phyloP scores from a whole-genome alignment of 1,140 invertebrate species.

The Onthophagus taurus region DNA sequence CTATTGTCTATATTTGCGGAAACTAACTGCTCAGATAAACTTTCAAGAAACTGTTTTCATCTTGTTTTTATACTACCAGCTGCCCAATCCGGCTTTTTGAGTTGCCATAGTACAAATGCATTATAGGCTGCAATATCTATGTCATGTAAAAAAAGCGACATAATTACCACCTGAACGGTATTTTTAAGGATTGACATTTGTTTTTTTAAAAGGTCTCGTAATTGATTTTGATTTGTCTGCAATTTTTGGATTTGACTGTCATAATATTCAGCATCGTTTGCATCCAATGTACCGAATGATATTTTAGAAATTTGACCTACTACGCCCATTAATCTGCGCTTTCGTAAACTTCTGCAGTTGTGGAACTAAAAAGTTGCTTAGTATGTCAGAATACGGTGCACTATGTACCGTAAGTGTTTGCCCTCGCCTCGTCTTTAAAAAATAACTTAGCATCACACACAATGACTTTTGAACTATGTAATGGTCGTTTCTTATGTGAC shows the following conservation, averaged over 20 bases:
- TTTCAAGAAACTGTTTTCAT: no score
- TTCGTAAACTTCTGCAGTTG: no score
- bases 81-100: no score
- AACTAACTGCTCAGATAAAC: no score
- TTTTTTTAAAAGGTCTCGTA: conserved; percentile 17
- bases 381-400: conserved; percentile 25
- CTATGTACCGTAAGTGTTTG: conserved; percentile 25
- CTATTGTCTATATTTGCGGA: no score
- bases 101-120: no score
- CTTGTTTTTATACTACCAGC: no score
- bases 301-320: conserved; percentile 12
- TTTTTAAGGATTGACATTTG: conserved; percentile 17
- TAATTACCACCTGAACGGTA: no score
- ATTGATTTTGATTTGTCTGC: conserved; percentile 16
- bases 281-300: conserved; percentile 19
- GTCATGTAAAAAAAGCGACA: no score
- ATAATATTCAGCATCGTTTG: conserved; percentile 21
- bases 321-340: not conserved
- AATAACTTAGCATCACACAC: conserved; percentile 12
- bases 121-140: no score
- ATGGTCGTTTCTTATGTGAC: not conserved
- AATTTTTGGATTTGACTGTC: conserved; percentile 18
- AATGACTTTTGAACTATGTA: conserved; percentile 14
- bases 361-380: conserved; percentile 22
- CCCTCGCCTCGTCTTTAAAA: conserved; percentile 17